phyloP scores from a whole-genome alignment of 2,113 vertebrate genomes.

The Petromus typicus region DNA sequence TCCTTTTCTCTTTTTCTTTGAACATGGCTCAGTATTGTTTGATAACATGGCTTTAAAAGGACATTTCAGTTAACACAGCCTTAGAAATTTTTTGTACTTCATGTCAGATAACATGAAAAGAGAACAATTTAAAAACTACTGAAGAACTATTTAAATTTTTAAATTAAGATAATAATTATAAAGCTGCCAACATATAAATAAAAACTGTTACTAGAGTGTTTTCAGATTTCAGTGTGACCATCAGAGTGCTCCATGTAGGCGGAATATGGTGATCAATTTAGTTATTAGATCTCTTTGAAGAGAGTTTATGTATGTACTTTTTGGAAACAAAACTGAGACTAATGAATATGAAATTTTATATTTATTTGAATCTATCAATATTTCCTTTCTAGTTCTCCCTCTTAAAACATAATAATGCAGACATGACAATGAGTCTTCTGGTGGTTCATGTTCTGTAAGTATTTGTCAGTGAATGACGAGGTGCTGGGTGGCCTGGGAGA shows the following conservation, averaged over 20 bases:
- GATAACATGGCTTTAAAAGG: constrained; percentile 34
- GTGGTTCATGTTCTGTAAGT: neutral
- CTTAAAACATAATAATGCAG: neutral
- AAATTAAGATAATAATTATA: constrained; percentile 40
- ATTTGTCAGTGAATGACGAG: neutral
- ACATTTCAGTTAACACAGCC: constrained; percentile 18
- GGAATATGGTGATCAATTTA: neutral
- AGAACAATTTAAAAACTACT: neutral
- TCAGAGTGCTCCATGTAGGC: neutral
- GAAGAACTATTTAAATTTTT: neutral
- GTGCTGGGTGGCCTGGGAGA: neutral
- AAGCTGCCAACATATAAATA: neutral
- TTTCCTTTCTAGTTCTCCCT: constrained; percentile 13
- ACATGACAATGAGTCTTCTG: constrained; percentile 19
- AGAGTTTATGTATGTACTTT: neutral
- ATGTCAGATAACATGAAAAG: neutral
- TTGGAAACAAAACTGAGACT: constrained; percentile 18
- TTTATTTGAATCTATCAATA: constrained; percentile 37
- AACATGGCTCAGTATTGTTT: neutral
- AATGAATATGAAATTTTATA: neutral
- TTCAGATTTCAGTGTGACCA: neutral
- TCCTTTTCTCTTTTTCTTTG: too few relatives aligned
- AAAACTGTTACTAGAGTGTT: constrained; percentile 23
- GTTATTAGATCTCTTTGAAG: neutral
- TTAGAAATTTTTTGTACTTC: neutral